phyloP scores from a whole-genome alignment of 2,797 vertebrate species.

The Apogon hyalosoma region DNA sequence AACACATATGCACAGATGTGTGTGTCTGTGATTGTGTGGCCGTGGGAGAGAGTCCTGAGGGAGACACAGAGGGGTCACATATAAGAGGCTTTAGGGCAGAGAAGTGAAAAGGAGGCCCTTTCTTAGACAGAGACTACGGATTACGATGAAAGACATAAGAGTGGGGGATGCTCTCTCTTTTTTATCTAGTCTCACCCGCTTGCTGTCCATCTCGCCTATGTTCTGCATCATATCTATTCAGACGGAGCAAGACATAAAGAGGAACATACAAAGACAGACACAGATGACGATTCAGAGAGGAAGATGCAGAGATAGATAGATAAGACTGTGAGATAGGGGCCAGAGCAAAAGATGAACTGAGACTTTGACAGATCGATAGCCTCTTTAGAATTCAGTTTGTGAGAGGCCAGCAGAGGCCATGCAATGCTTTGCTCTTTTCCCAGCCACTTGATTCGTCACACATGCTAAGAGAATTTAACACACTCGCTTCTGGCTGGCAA shows the following conservation, averaged over 20 bases:
- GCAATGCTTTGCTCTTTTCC: constrained; percentile 80
- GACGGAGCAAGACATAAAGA: constrained; percentile 44
- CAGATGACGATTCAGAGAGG: constrained; percentile 12
- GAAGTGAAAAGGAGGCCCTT: constrained; percentile 84
- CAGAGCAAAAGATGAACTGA: constrained; percentile 42
- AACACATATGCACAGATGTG: constrained; percentile 58
- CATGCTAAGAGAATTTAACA: constrained; percentile 85
- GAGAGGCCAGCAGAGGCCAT: constrained; percentile 64
- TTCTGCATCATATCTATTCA: constrained; percentile 59
- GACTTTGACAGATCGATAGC: constrained; percentile 71
- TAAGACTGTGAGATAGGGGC: constrained; percentile 48
- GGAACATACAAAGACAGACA: constrained; percentile 39
- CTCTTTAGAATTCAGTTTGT: constrained; percentile 69
- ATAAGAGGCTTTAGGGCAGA: constrained; percentile 83
- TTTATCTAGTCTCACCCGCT: constrained; percentile 68
- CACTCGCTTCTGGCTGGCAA: constrained; percentile 64
- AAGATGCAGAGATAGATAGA: constrained; percentile 39
- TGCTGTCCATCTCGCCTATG: constrained; percentile 54
- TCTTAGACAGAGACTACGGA: constrained; percentile 80
- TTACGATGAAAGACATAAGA: constrained; percentile 81
- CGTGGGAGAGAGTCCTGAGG: constrained; percentile 76
- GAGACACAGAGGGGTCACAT: constrained; percentile 75
- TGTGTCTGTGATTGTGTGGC: constrained; percentile 47
- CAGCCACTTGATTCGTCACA: constrained; percentile 82
- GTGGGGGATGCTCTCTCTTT: constrained; percentile 75